phyloP scores from a whole-genome alignment of 1,140 invertebrate genomes.

The Hylyphantes graminicola region DNA sequence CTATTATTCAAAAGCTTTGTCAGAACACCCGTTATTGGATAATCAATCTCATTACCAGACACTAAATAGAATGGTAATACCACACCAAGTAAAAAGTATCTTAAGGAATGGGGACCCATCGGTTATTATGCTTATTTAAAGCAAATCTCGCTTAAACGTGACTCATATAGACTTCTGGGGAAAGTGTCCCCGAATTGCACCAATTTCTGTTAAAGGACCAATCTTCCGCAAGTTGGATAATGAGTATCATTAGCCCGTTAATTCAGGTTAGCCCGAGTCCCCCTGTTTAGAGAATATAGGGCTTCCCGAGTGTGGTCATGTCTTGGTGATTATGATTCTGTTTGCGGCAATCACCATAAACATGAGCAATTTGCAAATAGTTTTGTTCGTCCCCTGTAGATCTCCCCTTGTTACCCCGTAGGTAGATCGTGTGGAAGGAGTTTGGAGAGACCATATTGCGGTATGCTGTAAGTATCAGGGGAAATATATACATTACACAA shows the following conservation, averaged over 20 bases:
- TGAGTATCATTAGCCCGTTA: constrained; percentile 33
- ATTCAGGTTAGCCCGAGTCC: constrained; percentile 2
- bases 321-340: constrained; percentile 45
- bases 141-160: too few species aligned
- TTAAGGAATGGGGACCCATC: too few species aligned
- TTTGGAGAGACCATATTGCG: constrained; percentile 26
- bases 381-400: constrained; percentile 15
- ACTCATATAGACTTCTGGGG: too few species aligned
- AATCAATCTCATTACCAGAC: too few species aligned
- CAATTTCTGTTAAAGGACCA: constrained; percentile 32
- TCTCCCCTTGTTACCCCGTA: constrained; percentile 34
- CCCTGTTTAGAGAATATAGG: constrained; percentile 15
- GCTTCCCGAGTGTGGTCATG: not conserved
- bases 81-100: too few species aligned
- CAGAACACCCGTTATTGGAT: too few species aligned
- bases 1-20: too few species aligned
- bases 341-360: constrained; percentile 52
- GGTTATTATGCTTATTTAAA: too few species aligned
- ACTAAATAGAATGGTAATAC: too few species aligned
- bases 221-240: constrained; percentile 20
- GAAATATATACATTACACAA: constrained; percentile 12
- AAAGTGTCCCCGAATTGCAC: constrained; percentile 8
- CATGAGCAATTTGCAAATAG: constrained; percentile 54
- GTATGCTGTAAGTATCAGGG: not conserved
- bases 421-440: constrained; percentile 44